phyloP scores from a whole-genome alignment of 2,113 vertebrate species.

The Ramphastos sulfuratus region DNA sequence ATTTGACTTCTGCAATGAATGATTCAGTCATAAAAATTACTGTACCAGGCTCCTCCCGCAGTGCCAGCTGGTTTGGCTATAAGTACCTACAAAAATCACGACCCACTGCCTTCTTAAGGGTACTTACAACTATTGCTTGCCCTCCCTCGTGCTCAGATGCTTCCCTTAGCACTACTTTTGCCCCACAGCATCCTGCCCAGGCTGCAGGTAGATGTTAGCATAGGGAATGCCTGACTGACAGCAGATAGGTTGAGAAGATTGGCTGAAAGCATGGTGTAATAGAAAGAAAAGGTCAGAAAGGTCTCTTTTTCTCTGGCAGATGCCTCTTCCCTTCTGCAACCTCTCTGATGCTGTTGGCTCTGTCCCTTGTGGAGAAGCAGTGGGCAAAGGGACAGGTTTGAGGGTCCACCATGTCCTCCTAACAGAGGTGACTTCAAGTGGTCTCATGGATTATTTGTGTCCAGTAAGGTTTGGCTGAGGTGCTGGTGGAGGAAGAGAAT shows the following conservation, averaged over 20 bases:
- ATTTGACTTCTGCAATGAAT: not conserved
- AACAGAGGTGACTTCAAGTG: not conserved
- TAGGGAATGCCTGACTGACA: not conserved
- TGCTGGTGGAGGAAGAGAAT: not conserved
- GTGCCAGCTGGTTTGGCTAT: not conserved
- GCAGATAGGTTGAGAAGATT: not conserved
- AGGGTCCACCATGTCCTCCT: not conserved
- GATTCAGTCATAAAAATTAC: not conserved
- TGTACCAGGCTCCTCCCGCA: not conserved
- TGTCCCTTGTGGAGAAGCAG: not conserved
- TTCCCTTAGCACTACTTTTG: not conserved
- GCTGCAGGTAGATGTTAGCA: not conserved
- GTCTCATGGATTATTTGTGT: not conserved
- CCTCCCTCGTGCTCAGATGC: not conserved
- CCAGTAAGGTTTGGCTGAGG: not conserved
- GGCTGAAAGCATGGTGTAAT: not conserved
- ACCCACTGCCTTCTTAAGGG: not conserved
- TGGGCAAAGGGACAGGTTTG: not conserved
- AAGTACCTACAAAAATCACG: not conserved
- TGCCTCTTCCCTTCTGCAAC: not conserved
- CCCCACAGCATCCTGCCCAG: not conserved
- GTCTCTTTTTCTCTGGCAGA: not conserved
- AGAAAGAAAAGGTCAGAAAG: not conserved
- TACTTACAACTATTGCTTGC: accelerated
- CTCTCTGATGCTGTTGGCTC: not conserved